These are phyloP conservation scores for Matsumyia berberina DNA, from an alignment of 2,888 invertebrate species.

Conservation along the genomic window DNA sequence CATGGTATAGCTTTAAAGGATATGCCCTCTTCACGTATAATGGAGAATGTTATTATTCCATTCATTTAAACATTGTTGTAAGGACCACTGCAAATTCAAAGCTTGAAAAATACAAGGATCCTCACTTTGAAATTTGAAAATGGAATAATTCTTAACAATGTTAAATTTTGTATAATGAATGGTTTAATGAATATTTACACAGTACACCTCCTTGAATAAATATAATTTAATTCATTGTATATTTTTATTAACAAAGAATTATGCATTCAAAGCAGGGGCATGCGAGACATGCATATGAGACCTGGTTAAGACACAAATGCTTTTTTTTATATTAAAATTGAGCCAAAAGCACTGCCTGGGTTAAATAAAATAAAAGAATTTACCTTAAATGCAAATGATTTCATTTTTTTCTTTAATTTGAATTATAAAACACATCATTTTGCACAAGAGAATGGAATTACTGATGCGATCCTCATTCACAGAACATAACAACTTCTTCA, in stretches of 20 bases:
- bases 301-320: not conserved
- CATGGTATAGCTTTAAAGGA: too few relatives aligned
- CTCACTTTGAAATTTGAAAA: conserved; percentile 50
- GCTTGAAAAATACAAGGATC: conserved; percentile 7
- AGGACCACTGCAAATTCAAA: not conserved
- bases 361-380: not conserved
- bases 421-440: not conserved
- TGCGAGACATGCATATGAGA: conserved; percentile 1
- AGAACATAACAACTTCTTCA: too few relatives aligned
- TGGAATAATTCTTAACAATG: conserved; percentile 56
- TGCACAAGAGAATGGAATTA: not conserved
- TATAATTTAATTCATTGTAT: conserved; percentile 25
- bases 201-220: conserved; percentile 23
- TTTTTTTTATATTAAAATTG: conserved; percentile 10
- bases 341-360: conserved; percentile 7
- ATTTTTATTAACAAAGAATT: not conserved
- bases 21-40: not conserved
- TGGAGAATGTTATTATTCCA: not conserved
- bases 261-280: not conserved
- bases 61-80: not conserved
- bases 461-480: conserved; percentile 18
- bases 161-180: conserved; percentile 62
- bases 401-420: not conserved
- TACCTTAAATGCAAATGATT: conserved; percentile 30
- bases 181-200: conserved; percentile 64